Conservation (phyloP, 2,888 invertebrate species). For the Macrosoma leucophasiata region DNA sequence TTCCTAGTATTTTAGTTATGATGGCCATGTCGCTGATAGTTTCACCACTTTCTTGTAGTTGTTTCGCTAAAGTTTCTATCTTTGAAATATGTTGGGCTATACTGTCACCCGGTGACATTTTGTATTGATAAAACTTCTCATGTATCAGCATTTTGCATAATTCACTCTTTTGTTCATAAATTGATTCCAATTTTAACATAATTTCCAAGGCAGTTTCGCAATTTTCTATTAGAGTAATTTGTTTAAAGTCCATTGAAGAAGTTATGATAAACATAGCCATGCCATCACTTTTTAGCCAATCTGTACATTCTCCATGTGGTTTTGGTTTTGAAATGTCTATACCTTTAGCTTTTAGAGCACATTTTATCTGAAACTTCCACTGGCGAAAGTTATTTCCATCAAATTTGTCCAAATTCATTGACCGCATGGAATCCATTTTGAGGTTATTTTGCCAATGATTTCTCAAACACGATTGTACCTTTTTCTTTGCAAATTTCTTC, state of each 20-base stretch:
- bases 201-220: constrained; percentile 16
- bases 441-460: no score
- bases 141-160: constrained; percentile 20
- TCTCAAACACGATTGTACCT: no score
- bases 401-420: constrained; percentile 14
- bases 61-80: constrained; percentile 24
- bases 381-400: constrained; percentile 22
- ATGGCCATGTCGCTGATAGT: constrained; percentile 25
- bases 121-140: constrained; percentile 19
- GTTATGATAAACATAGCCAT: constrained; percentile 23
- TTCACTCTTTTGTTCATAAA: constrained; percentile 18
- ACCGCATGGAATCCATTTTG: no score
- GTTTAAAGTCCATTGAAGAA: constrained; percentile 14
- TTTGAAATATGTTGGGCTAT: constrained; percentile 25
- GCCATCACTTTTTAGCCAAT: constrained; percentile 21
- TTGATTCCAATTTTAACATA: constrained; percentile 15
- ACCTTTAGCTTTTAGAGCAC: constrained; percentile 22
- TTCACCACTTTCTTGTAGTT: constrained; percentile 26
- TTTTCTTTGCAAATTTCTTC: no score
- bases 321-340: constrained; percentile 14
- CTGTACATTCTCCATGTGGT: constrained; percentile 4
- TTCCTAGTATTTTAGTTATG: constrained; percentile 27
- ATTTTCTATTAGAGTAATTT: constrained; percentile 16
- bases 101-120: constrained; percentile 16
- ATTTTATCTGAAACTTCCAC: constrained; percentile 25